These are phyloP conservation scores for Cryptophagus acutangulus DNA, from an alignment of 2,888 invertebrate species.

Conservation along the genomic window DNA sequence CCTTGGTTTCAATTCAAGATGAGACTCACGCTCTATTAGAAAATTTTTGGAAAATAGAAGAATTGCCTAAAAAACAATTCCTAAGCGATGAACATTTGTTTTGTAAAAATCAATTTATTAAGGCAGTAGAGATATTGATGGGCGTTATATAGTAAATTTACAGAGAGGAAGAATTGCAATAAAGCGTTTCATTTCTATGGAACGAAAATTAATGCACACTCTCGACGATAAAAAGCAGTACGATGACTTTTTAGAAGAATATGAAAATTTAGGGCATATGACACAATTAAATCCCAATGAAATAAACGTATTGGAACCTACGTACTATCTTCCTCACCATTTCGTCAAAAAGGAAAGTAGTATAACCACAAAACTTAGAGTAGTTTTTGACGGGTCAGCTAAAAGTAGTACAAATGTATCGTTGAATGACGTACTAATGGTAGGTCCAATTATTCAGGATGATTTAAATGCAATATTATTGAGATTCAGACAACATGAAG, in stretches of 20 bases:
- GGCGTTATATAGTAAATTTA: background rate
- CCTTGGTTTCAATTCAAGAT: background rate
- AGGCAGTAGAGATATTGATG: background rate
- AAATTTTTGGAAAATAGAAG: background rate
- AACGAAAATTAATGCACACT: background rate
- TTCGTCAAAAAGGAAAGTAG: too few relatives aligned
- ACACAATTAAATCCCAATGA: background rate
- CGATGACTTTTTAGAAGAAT: background rate
- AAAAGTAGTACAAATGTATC: too few relatives aligned
- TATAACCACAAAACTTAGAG: too few relatives aligned
- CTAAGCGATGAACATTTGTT: background rate
- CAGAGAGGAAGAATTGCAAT: background rate
- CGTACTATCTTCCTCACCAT: too few relatives aligned
- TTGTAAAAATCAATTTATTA: background rate
- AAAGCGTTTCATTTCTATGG: background rate
- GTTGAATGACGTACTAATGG: too few relatives aligned
- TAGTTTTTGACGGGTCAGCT: too few relatives aligned
- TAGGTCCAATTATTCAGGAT: too few relatives aligned
- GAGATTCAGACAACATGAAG: too few relatives aligned
- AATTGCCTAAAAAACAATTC: background rate
- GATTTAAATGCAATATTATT: background rate
- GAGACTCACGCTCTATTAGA: too few relatives aligned
- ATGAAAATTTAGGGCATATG: background rate
- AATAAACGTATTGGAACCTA: too few relatives aligned
- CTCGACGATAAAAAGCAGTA: background rate